Percentiles rank a stretch among this genome's conserved stretches.
These are phyloP conservation scores for Lampropteryx suffumata DNA, from an alignment of 2,888 invertebrate genomes.

Conservation along the genomic window DNA sequence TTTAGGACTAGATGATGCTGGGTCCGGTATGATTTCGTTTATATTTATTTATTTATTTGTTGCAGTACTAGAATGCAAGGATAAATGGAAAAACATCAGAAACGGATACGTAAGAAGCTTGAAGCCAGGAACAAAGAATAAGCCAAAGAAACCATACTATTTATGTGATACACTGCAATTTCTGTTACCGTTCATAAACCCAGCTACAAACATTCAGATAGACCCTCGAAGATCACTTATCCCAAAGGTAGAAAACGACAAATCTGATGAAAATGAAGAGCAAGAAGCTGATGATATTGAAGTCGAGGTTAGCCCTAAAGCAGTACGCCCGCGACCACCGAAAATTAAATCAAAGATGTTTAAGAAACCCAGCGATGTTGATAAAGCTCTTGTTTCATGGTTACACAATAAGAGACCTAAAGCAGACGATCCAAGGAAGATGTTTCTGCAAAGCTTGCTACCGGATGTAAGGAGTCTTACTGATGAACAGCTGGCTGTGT, in stretches of 20 bases:
- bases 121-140: constrained; percentile 10
- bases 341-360: not conserved
- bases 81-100: constrained; percentile 27
- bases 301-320: not conserved
- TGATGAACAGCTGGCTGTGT: constrained; percentile 25
- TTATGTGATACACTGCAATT: constrained; percentile 16
- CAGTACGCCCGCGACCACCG: not conserved
- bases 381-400: constrained; percentile 6
- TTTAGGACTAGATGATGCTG: too few relatives aligned
- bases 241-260: constrained; percentile 1
- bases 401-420: constrained; percentile 16
- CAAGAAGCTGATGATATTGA: constrained; percentile 1
- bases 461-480: constrained; percentile 26
- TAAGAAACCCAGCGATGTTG: not conserved
- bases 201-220: constrained; percentile 11
- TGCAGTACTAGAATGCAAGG: constrained; percentile 24
- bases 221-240: constrained; percentile 4
- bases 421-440: constrained; percentile 23
- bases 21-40: too few relatives aligned
- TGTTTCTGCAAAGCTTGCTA: constrained; percentile 28
- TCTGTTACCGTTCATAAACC: constrained; percentile 26
- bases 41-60: not conserved
- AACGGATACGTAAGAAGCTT: constrained; percentile 21
- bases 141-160: constrained; percentile 19
- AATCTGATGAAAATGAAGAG: not conserved